These are phyloP conservation scores for Tillus elongatus DNA, from an alignment of 2,888 invertebrate genomes.

Conservation along the genomic window DNA sequence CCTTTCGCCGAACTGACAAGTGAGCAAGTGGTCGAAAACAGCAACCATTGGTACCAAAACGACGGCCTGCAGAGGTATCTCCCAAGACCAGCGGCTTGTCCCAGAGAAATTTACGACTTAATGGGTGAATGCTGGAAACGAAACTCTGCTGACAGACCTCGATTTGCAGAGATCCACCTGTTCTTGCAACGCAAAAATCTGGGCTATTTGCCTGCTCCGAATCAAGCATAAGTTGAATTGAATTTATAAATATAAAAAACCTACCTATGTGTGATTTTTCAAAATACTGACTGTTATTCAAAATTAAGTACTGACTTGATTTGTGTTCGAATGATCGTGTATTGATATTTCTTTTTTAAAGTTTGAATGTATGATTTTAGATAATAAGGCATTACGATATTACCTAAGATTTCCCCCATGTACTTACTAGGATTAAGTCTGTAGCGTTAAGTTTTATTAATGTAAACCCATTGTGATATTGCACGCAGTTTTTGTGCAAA, in stretches of 20 bases:
- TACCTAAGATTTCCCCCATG: too few species aligned
- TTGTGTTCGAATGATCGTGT: conserved; percentile 13
- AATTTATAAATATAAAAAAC: conserved; percentile 18
- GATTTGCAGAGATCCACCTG: conserved; percentile 80
- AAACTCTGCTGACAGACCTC: conserved; percentile 68
- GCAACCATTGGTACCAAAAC: conserved; percentile 44
- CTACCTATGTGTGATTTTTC: conserved; percentile 11
- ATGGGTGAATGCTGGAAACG: conserved; percentile 90
- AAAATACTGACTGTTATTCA: conserved; percentile 9
- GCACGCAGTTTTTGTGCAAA: conserved; percentile 31
- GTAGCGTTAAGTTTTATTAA: too few species aligned
- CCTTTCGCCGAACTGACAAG: conserved; percentile 76
- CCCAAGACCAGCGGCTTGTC: conserved; percentile 64
- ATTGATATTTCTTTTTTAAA: too few species aligned
- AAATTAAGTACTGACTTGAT: too few species aligned
- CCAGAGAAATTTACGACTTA: conserved; percentile 81
- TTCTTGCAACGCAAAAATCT: conserved; percentile 67
- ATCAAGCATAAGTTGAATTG: conserved; percentile 19
- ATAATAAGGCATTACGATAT: too few species aligned
- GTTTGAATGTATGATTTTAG: too few species aligned
- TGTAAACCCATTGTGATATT: conserved; percentile 39
- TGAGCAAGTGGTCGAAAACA: conserved; percentile 65
- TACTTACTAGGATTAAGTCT: too few species aligned
- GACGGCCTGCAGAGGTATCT: conserved; percentile 49
- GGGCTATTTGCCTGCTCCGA: conserved; percentile 50